Conservation (phyloP, 2,113 vertebrate species). For the Notechis scutatus region DNA sequence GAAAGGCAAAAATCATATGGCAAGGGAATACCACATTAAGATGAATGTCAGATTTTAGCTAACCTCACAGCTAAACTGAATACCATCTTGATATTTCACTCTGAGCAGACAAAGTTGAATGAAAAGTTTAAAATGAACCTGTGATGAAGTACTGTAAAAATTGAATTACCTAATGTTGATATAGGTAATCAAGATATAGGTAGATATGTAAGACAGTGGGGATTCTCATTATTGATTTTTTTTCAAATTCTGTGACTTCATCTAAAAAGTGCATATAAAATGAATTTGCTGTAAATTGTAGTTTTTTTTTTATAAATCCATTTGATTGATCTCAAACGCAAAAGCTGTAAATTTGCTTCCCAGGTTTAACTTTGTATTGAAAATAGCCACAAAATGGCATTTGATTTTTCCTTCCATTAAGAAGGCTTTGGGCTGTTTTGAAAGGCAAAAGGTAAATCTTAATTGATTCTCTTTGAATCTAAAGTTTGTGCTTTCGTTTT, state of each 20-base stretch:
- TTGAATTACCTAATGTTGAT: not conserved
- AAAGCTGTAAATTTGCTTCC: rapidly evolving
- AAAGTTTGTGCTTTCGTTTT: not conserved
- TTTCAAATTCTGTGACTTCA: not conserved
- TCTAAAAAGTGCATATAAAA: rapidly evolving
- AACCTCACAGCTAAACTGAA: not conserved
- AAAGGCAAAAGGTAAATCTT: rapidly evolving
- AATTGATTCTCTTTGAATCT: not conserved
- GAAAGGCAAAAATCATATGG: not conserved
- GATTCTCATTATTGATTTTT: rapidly evolving
- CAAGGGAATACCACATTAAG: not conserved
- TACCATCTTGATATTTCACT: not conserved
- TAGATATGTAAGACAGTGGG: rapidly evolving
- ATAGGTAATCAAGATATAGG: not conserved
- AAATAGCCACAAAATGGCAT: not conserved
- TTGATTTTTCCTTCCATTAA: not conserved
- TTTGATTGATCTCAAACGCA: not conserved
- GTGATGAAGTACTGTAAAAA: not conserved
- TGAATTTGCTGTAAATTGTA: not conserved
- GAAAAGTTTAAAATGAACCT: not conserved
- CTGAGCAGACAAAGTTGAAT: not conserved
- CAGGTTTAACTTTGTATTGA: not conserved
- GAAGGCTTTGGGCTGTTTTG: not conserved
- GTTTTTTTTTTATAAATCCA: rapidly evolving
- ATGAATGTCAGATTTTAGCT: not conserved